A percentile compares a stretch with the other conserved stretches of the same genome.
Conservation (phyloP, 2,113 vertebrate genomes). For the Pyrgilauda ruficollis region DNA sequence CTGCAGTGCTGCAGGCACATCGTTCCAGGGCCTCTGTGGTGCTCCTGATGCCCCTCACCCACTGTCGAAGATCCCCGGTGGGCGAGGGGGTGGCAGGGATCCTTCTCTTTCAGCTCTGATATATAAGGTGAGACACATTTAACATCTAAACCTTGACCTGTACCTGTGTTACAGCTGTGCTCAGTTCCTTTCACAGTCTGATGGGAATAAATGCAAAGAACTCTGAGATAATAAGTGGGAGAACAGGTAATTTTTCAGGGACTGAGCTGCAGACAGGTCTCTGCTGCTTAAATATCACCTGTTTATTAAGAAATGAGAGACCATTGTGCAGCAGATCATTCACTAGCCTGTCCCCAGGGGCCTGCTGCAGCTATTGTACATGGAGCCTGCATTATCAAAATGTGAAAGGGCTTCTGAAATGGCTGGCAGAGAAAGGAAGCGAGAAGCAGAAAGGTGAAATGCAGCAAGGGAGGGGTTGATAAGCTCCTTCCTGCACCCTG, state of each 20-base stretch:
- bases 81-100: conserved; percentile 99
- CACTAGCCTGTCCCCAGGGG: not conserved
- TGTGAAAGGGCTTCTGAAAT: not conserved
- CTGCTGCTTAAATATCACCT: not conserved
- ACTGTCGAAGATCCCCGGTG: conserved; percentile 99
- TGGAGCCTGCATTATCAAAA: not conserved
- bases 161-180: accelerated
- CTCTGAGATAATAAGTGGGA: not conserved
- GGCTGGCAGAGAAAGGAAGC: not conserved
- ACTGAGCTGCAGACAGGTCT: not conserved
- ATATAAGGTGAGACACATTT: conserved; percentile 82
- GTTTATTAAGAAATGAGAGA: not conserved
- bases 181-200: not conserved
- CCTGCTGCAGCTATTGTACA: not conserved
- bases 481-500: not conserved
- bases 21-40: conserved; percentile 99
- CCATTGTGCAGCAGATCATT: not conserved
- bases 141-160: not conserved
- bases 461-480: not conserved
- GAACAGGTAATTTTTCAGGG: not conserved
- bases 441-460: not conserved
- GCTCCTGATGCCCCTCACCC: conserved; percentile 99
- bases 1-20: conserved; percentile 89
- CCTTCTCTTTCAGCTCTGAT: conserved; percentile 91
- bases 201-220: not conserved